Evolutionary conservation across 2,797 vertebrate species (phyloP).

Genomic region (Apodemus agrarius): DNA sequence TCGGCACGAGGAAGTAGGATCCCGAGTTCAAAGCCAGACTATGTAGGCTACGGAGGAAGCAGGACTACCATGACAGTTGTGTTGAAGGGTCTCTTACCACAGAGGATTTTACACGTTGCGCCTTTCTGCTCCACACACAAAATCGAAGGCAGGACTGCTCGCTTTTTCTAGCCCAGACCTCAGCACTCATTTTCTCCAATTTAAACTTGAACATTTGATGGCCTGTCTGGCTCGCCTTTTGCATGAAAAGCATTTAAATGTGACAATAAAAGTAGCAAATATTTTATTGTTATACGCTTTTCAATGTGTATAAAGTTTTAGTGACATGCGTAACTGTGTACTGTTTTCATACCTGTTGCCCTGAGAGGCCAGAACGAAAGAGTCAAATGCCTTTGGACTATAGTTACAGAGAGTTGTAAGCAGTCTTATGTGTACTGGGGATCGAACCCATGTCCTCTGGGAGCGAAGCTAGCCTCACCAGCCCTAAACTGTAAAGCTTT

Average conservation of each 20-base stretch:
- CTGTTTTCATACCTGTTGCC: background rate
- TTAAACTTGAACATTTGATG: background rate
- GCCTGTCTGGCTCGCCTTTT: background rate
- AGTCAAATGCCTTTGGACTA: background rate
- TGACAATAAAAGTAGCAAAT: background rate
- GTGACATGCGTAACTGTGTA: too few species aligned
- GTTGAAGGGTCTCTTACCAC: background rate
- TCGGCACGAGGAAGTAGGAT: background rate
- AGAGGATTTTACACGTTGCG: background rate
- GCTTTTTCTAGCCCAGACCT: background rate
- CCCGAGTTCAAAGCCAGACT: background rate
- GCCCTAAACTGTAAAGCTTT: background rate
- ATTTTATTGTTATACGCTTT: slow-evolving; percentile 11
- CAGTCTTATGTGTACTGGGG: background rate
- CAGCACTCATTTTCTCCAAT: background rate
- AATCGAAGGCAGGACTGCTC: background rate
- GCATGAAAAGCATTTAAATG: slow-evolving; percentile 21
- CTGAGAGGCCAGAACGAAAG: background rate
- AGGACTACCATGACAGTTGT: background rate
- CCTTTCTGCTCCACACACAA: background rate
- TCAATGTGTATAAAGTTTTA: background rate
- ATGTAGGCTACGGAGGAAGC: background rate
- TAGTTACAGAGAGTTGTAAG: background rate
- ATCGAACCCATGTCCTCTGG: background rate
- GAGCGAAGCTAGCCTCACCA: background rate